Conservation (phyloP, 2,113 vertebrate species). For the Hassar affinis region DNA sequence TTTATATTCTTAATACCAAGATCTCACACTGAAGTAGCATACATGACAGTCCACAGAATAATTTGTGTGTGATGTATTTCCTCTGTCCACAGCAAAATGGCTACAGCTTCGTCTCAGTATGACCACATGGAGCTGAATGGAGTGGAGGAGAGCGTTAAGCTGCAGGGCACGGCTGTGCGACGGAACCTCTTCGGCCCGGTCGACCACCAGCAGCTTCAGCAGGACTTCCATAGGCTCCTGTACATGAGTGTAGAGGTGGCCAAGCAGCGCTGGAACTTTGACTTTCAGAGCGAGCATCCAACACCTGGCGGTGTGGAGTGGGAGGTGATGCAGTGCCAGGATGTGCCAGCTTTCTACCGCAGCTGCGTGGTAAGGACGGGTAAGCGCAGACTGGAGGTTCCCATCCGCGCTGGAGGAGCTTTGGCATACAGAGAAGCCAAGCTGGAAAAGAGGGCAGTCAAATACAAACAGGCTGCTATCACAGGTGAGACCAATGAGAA, state of each 20-base stretch:
- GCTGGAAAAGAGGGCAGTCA: conserved; percentile 45
- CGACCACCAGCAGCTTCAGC: conserved; percentile 73
- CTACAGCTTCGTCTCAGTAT: conserved; percentile 47
- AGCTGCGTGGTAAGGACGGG: conserved; percentile 55
- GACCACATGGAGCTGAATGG: conserved; percentile 54
- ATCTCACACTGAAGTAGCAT: background rate
- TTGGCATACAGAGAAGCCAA: conserved; percentile 47
- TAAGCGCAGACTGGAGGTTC: conserved; percentile 3
- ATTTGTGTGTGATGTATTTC: conserved; percentile 36
- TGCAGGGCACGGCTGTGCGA: background rate
- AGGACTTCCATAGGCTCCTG: conserved; percentile 73
- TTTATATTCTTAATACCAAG: background rate
- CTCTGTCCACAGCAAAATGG: conserved; percentile 57
- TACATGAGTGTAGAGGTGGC: conserved; percentile 60
- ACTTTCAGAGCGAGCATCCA: conserved; percentile 65
- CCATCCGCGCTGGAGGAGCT: background rate
- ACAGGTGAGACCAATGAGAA: conserved; percentile 63
- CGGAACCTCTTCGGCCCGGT: conserved; percentile 76
- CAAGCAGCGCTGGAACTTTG: conserved; percentile 75
- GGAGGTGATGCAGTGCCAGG: conserved; percentile 68
- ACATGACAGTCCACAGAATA: background rate
- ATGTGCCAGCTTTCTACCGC: conserved; percentile 75
- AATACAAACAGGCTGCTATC: conserved; percentile 68
- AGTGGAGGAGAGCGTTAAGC: conserved; percentile 50
- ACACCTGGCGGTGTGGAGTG: conserved; percentile 65